Base-by-base conservation (phyloP, 2,888 invertebrate species). In the Homarus gammarus region DNA sequence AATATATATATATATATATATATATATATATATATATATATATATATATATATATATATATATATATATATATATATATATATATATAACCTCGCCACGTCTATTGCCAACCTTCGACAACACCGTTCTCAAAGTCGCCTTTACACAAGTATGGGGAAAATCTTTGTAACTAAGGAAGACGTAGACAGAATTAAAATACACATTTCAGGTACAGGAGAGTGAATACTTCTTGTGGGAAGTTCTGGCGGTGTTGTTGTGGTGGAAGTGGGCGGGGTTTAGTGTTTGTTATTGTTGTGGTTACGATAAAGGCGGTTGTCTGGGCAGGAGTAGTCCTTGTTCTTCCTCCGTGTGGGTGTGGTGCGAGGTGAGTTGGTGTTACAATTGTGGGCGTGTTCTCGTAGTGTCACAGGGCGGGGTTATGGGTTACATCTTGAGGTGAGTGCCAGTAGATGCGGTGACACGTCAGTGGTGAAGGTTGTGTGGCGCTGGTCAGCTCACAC, bases 401-500 rank as follows among this genome's bases (percentile, higher is more conserved):
- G 49, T 51, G 75, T 75, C 40, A 56, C 84, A 75, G 84, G 84
- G 84, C 84, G 84, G 84, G 84, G 84, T 84, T 84, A 73, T 56
- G 27, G 73, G 33, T 33, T 73, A n/a, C 27, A n/a, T 72, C n/a
- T 22, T 56, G 31, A n/a, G 49, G 49, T 36, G 73, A 84, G 84
- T 84, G 84, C 84, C 84, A 84, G 84, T 84, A 75, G 84, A 38
- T 61, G 86, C 49, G 70, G 86, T 78, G 86, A 79, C 85, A 85
- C 77, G 72, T 49, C 78, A 78, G 77, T 78, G 64, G 44, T 33
- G 82, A 78, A 33, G 77, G 68, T 49, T 64, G 87, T 87, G 81
- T 61, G 61, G 77, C 40, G 61, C 44, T 85, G 87, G 75, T 83
- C 81, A 88, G 27, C 85, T 85, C 77, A 70, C 33, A 36, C 77